Evolutionary conservation across 1,140 invertebrate species (phyloP).

Genomic region (Drosophila albomicans): DNA sequence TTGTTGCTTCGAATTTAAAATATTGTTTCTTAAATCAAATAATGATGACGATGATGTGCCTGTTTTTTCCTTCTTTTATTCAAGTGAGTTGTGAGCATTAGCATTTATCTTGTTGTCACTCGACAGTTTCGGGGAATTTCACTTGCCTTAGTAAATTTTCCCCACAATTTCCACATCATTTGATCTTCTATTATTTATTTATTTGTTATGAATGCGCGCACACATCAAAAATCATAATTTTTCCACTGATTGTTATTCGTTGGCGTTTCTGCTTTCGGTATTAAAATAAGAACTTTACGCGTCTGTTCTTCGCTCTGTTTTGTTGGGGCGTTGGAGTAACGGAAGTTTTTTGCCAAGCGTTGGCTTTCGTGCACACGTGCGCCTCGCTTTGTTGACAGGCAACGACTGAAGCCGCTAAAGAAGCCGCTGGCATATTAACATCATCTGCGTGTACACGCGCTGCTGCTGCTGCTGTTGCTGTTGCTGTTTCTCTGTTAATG

Average conservation of each 20-base stretch:
- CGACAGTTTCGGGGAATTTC: constrained; percentile 1
- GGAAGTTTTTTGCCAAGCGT: constrained; percentile 15
- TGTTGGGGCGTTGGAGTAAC: not conserved
- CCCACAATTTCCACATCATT: constrained; percentile 12
- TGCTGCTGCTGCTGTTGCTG: not conserved
- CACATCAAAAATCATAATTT: constrained; percentile 9
- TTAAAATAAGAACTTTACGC: constrained; percentile 12
- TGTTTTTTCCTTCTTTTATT: constrained; percentile 9
- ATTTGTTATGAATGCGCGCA: constrained; percentile 26
- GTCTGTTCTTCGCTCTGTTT: not conserved
- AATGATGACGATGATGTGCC: not conserved
- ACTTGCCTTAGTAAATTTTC: constrained; percentile 7
- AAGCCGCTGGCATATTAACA: constrained; percentile 67
- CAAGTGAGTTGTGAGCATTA: constrained; percentile 3
- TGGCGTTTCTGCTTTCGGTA: not conserved
- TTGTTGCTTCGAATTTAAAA: constrained; percentile 3
- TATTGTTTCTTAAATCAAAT: constrained; percentile 10
- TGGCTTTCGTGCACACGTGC: constrained; percentile 53
- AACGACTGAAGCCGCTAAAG: constrained; percentile 78
- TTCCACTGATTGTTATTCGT: constrained; percentile 5
- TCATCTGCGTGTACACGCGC: constrained; percentile 45
- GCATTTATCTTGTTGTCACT: constrained; percentile 25
- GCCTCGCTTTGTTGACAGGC: constrained; percentile 73
- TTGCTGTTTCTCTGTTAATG: constrained; percentile 37
- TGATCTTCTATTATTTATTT: constrained; percentile 8